These are phyloP conservation scores for Melospiza melodia DNA, from an alignment of 2,113 vertebrate genomes.

Conservation along the genomic window DNA sequence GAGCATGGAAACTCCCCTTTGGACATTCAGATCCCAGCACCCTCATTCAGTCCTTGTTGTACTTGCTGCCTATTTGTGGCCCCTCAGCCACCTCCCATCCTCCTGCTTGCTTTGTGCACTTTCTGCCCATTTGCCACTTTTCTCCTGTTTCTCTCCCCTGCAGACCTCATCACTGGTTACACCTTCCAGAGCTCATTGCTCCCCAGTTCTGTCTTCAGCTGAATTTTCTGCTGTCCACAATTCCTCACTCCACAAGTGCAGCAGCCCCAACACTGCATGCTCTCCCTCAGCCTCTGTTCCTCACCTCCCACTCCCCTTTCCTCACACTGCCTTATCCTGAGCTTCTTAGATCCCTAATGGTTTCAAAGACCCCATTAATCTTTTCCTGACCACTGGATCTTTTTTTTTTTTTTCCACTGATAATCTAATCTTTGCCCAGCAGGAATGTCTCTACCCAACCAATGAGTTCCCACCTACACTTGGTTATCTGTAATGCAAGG, in stretches of 20 bases:
- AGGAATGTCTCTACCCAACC: neutral
- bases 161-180: neutral
- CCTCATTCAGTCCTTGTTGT: neutral
- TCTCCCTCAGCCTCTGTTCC: neutral
- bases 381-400: neutral
- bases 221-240: neutral
- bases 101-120: neutral
- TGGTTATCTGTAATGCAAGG: neutral
- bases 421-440: neutral
- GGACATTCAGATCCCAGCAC: neutral
- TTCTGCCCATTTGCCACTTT: neutral
- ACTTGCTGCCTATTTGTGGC: neutral
- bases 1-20: neutral
- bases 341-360: neutral
- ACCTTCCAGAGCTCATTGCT: neutral
- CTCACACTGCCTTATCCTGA: neutral
- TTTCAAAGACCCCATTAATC: conserved; percentile 7
- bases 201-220: neutral
- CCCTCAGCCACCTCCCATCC: neutral
- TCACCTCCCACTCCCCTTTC: neutral
- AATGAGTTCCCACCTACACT: neutral
- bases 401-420: neutral
- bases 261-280: neutral
- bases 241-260: neutral
- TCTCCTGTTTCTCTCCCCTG: neutral